Evolutionary conservation across 2,888 invertebrate species (phyloP), one percentile per base, ranked within the genome.

Genomic region (Strigamia transsilvanica): DNA sequence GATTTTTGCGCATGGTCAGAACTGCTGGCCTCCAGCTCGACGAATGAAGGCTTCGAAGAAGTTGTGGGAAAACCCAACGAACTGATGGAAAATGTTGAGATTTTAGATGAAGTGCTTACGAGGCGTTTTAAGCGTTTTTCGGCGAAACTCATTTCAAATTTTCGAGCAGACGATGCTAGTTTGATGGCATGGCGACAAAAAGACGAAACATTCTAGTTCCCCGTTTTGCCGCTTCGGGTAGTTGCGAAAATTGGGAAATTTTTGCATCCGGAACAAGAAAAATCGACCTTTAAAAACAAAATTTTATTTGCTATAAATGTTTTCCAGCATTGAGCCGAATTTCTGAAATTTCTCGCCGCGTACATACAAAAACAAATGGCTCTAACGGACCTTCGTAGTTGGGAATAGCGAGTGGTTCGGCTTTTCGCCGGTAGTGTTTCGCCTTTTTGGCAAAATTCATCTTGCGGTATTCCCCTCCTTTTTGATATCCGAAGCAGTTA

Each of bases 101-200:
- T 18, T 1, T 4, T 2, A 3, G 61, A 18, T 0, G 12, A 2
- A 23, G 61, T 61, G 61, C 61, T 61, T 21, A n/a, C 18, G 6
- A 61, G 6, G 10, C 23, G 18, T 21, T 23, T 61, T n/a, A 61
- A 21, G 3, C 61, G 61, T 61, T 61, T 61, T 23, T 61, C 21
- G 4, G n/a, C 18, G 10, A 18, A 12, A 23, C 61, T 61, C 61
- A 61, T 61, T 21, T 61, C 23, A 21, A 23, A 10, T 15, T 23
- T 61, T 61, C n/a, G 46, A 61, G 61, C 61, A 61, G 78, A 78
- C 78, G 78, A 78, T 32, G 9, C 23, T 78, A 9, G 0, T 78
- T 27, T 4, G 6, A 13, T 3, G 0, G 13, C 1, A 9, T 13
- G 32, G 38, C 38, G 38, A 10, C 38, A 38, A 38, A 0, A 38